Percentiles rank a stretch among this genome's conserved stretches.
phyloP scores from a whole-genome alignment of 2,113 vertebrate genomes.

The Gulo gulo region DNA sequence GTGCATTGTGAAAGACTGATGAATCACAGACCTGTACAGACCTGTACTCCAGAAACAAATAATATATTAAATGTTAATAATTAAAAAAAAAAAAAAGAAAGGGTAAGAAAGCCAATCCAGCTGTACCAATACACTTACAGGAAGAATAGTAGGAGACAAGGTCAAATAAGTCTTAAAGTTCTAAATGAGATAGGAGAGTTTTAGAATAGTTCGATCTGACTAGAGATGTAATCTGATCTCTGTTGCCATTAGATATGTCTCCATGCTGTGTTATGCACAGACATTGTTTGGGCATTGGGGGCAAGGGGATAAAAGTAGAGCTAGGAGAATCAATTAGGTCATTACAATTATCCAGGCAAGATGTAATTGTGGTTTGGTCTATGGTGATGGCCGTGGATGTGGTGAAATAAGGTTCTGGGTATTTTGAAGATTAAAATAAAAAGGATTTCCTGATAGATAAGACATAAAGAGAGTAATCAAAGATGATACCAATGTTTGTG shows the following conservation, averaged over 20 bases:
- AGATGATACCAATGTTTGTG: neutral
- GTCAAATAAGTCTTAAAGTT: neutral
- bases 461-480: neutral
- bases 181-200: neutral
- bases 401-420: neutral
- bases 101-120: neutral
- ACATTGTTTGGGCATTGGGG: neutral
- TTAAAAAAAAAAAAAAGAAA: neutral
- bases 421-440: neutral
- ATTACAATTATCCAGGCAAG: neutral
- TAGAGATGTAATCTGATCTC: neutral
- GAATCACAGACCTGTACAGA: neutral
- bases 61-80: neutral
- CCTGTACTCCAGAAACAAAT: neutral
- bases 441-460: neutral
- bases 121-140: no score
- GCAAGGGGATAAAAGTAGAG: neutral
- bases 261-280: neutral
- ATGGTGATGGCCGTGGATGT: neutral
- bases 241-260: neutral
- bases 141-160: neutral
- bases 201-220: neutral
- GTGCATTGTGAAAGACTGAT: no score
- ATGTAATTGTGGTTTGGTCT: neutral
- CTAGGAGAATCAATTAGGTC: neutral